Evolutionary conservation across 37 sponge, comb jelly and placozoan species (phyloP).

Genomic region (Oopsacas minuta): DNA sequence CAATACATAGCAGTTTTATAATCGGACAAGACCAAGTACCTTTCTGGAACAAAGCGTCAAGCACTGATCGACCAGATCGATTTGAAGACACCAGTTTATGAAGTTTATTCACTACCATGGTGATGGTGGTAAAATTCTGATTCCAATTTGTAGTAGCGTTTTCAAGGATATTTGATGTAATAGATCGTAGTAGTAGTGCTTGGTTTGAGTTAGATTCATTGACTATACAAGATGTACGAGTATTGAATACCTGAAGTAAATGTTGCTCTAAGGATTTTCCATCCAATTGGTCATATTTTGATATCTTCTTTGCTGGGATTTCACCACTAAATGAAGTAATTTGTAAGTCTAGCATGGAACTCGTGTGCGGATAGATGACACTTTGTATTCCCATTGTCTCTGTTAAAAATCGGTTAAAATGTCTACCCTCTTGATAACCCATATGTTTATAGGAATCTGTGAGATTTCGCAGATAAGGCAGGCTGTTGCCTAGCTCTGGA

Average conservation of each 20-base stretch:
- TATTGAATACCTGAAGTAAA: neutral
- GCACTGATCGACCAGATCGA: slow-evolving; percentile 5
- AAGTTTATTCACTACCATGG: neutral
- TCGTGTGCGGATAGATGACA: neutral
- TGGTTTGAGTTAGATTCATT: neutral
- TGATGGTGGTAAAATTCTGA: neutral
- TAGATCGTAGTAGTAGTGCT: neutral
- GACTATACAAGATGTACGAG: neutral
- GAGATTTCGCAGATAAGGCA: neutral
- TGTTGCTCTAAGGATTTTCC: neutral
- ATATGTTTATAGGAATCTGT: neutral
- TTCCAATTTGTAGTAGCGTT: neutral
- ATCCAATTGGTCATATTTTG: neutral
- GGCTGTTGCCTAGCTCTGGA: neutral
- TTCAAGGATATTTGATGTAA: neutral
- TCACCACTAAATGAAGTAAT: neutral
- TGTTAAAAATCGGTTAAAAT: neutral
- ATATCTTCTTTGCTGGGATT: neutral
- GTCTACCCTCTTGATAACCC: neutral
- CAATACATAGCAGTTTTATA: slow-evolving; percentile 3
- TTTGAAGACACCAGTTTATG: neutral
- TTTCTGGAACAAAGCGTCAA: slow-evolving; percentile 6
- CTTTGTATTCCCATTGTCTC: neutral
- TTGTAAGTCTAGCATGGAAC: neutral
- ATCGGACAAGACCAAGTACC: neutral